Conservation (phyloP, 2,888 invertebrate species). For the Lasioglossum zephyrum region DNA sequence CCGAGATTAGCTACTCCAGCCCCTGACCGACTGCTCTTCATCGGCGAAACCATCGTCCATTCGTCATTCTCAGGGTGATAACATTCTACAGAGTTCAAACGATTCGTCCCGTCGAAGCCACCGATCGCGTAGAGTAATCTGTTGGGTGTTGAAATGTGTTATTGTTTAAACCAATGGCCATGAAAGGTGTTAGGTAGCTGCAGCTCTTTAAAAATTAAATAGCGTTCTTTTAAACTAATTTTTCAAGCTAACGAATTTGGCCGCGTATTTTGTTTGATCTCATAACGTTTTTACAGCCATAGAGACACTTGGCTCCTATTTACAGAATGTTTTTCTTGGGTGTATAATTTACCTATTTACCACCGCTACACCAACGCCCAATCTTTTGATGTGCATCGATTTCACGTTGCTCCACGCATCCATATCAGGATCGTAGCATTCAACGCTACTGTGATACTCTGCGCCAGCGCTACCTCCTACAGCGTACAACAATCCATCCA, state of each 20-base stretch:
- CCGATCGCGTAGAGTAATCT: conserved; percentile 91
- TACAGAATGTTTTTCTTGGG: no score
- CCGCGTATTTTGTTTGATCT: no score
- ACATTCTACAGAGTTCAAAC: conserved; percentile 93
- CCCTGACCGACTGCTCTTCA: conserved; percentile 92
- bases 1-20: conserved; percentile 94
- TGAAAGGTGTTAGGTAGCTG: no score
- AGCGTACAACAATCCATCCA: conserved; percentile 96
- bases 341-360: conserved; percentile 88
- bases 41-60: conserved; percentile 93
- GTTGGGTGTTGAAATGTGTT: not conserved
- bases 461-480: conserved; percentile 95
- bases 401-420: conserved; percentile 92
- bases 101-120: conserved; percentile 93
- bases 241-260: no score
- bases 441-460: conserved; percentile 94
- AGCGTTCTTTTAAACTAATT: no score
- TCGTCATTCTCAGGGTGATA: conserved; percentile 97
- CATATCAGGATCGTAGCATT: conserved; percentile 95
- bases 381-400: conserved; percentile 90
- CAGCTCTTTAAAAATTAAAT: no score
- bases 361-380: conserved; percentile 92
- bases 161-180: no score
- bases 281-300: no score
- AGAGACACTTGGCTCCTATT: no score